These are phyloP conservation scores for Rosalia funebris DNA, from an alignment of 2,888 invertebrate species.

Conservation along the genomic window DNA sequence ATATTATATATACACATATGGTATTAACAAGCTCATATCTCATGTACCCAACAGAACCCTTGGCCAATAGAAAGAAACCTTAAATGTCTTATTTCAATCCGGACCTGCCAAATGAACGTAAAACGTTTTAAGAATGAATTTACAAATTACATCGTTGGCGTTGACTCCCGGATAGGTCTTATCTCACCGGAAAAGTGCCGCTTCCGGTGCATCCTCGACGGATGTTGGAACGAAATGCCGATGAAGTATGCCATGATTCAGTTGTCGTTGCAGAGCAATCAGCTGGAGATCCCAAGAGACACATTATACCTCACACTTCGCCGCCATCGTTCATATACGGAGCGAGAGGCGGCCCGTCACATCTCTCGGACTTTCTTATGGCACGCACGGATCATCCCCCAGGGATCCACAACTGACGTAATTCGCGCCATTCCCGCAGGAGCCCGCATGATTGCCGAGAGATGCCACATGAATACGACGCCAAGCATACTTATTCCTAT, in stretches of 20 bases:
- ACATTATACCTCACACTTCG: constrained; percentile 60
- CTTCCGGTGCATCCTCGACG: constrained; percentile 37
- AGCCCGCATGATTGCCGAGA: constrained; percentile 61
- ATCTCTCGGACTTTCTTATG: constrained; percentile 57
- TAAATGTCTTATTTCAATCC: too few relatives aligned
- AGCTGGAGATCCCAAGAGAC: constrained; percentile 58
- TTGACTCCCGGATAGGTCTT: constrained; percentile 33
- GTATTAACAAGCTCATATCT: too few relatives aligned
- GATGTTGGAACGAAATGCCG: constrained; percentile 31
- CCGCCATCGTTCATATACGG: constrained; percentile 55
- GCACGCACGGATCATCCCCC: constrained; percentile 54
- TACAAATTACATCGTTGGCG: constrained; percentile 30
- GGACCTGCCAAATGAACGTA: too few relatives aligned
- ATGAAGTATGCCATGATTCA: constrained; percentile 50
- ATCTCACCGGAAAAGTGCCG: constrained; percentile 34
- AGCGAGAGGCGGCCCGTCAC: constrained; percentile 49
- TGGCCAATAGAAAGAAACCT: too few relatives aligned
- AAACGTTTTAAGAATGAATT: too few relatives aligned
- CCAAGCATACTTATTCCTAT: constrained; percentile 57
- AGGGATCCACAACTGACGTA: constrained; percentile 59
- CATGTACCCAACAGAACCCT: too few relatives aligned
- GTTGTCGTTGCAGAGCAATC: constrained; percentile 60
- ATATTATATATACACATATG: too few relatives aligned
- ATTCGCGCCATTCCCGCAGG: constrained; percentile 60
- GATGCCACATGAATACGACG: constrained; percentile 61